Evolutionary conservation across 2,113 vertebrate species (phyloP).

Genomic region (Drymodes brunneopygia): DNA sequence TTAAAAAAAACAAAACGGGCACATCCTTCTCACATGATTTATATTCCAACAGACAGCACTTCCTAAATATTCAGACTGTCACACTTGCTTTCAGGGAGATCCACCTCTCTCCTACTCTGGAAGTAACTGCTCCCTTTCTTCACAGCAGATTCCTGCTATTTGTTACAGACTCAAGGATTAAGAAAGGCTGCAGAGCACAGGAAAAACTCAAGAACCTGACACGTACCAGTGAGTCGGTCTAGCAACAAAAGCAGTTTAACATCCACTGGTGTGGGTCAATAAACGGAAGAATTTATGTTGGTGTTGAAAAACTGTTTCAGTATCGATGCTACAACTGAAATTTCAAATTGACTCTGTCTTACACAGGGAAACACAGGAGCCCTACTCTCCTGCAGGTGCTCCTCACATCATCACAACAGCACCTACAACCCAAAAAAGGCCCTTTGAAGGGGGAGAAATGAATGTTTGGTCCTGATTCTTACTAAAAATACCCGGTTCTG

Average conservation of each 20-base stretch:
- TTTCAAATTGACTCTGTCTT: background rate
- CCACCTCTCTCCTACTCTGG: background rate
- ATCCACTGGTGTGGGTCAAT: background rate
- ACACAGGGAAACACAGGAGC: background rate
- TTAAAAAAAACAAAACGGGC: background rate
- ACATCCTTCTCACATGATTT: background rate
- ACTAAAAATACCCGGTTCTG: background rate
- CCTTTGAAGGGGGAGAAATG: background rate
- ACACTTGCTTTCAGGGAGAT: background rate
- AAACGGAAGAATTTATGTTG: background rate
- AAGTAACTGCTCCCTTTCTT: background rate
- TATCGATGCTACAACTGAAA: background rate
- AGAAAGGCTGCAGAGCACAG: background rate
- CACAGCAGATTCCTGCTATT: background rate
- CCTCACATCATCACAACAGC: background rate
- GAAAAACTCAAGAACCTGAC: background rate
- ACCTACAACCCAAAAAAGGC: background rate
- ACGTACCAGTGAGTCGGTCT: background rate
- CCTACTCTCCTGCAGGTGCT: background rate
- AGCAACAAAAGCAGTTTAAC: background rate
- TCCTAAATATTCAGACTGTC: background rate
- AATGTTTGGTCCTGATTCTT: background rate
- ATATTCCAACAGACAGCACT: background rate
- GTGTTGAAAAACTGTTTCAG: background rate
- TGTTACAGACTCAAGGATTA: background rate